A percentile compares a stretch with the other conserved stretches of the same genome.
Evolutionary conservation across 2,888 invertebrate genomes (phyloP).

Genomic region (Amphipoea lucens): DNA sequence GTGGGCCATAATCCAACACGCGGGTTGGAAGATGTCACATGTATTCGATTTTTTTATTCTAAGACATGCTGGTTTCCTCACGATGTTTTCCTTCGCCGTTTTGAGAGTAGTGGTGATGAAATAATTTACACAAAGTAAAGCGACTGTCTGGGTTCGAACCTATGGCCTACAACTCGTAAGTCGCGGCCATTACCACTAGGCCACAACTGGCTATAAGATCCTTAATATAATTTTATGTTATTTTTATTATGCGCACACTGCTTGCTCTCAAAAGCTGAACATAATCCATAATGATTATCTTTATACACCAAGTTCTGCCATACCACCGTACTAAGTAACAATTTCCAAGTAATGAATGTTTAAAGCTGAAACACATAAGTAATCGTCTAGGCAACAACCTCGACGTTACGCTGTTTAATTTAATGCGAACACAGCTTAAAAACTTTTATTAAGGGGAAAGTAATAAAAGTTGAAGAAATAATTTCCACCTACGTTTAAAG

Average conservation of each 20-base stretch:
- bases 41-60: not conserved
- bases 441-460: slow-evolving; percentile 72
- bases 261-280: slow-evolving; percentile 35
- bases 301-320: slow-evolving; percentile 53
- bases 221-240: slow-evolving; percentile 52
- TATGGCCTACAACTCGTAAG: not conserved
- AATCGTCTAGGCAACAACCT: slow-evolving; percentile 56
- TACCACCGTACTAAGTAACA: slow-evolving; percentile 43
- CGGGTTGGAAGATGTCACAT: not conserved
- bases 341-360: slow-evolving; percentile 63
- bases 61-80: not conserved
- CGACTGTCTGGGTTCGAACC: not conserved
- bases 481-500: slow-evolving; percentile 79
- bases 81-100: not conserved
- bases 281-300: slow-evolving; percentile 62
- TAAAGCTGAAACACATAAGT: slow-evolving; percentile 55
- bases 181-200: not conserved
- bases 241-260: slow-evolving; percentile 47
- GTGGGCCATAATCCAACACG: not conserved
- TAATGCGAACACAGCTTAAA: slow-evolving; percentile 66
- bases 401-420: slow-evolving; percentile 59
- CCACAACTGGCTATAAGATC: slow-evolving; percentile 15
- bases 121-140: not conserved
- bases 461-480: slow-evolving; percentile 80
- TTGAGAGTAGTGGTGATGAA: not conserved